Conservation (phyloP, 2,797 vertebrate genomes). For the Hyperoplus lanceolatus region DNA sequence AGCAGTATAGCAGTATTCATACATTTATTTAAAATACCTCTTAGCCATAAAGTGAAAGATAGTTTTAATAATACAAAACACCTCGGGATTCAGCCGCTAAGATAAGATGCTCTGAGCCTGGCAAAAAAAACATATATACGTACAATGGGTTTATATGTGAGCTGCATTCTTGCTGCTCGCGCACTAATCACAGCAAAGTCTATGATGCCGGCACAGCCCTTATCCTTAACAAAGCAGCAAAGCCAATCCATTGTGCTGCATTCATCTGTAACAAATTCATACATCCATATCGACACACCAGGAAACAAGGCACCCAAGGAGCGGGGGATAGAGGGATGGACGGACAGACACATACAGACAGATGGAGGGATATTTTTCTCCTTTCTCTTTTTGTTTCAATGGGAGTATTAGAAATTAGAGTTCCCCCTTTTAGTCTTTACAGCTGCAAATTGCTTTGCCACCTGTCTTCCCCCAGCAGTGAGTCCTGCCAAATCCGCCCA, state of each 20-base stretch:
- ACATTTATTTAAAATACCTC: conserved; percentile 78
- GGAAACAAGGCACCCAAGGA: conserved; percentile 74
- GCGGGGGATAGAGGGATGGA: conserved; percentile 69
- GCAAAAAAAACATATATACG: conserved; percentile 58
- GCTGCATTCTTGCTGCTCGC: conserved; percentile 64
- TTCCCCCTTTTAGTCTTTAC: conserved; percentile 72
- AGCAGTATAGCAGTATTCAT: conserved; percentile 54
- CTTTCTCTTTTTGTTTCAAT: conserved; percentile 65
- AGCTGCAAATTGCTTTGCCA: conserved; percentile 87
- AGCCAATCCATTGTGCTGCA: conserved; percentile 79
- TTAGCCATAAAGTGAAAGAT: conserved; percentile 76
- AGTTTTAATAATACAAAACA: conserved; percentile 81
- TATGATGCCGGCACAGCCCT: conserved; percentile 72
- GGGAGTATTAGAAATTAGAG: conserved; percentile 78
- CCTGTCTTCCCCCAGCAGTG: conserved; percentile 84
- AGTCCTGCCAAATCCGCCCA: conserved; percentile 87
- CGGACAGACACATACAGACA: conserved; percentile 7
- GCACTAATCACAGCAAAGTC: conserved; percentile 74
- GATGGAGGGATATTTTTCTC: conserved; percentile 69
- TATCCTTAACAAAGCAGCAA: conserved; percentile 83
- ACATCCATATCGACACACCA: conserved; percentile 79
- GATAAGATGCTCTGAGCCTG: conserved; percentile 71
- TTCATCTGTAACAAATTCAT: conserved; percentile 82
- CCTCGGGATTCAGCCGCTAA: conserved; percentile 65
- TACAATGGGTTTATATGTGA: conserved; percentile 73